These are phyloP conservation scores for Fistularia tabacaria DNA, from an alignment of 2,797 vertebrate species.

Conservation along the genomic window DNA sequence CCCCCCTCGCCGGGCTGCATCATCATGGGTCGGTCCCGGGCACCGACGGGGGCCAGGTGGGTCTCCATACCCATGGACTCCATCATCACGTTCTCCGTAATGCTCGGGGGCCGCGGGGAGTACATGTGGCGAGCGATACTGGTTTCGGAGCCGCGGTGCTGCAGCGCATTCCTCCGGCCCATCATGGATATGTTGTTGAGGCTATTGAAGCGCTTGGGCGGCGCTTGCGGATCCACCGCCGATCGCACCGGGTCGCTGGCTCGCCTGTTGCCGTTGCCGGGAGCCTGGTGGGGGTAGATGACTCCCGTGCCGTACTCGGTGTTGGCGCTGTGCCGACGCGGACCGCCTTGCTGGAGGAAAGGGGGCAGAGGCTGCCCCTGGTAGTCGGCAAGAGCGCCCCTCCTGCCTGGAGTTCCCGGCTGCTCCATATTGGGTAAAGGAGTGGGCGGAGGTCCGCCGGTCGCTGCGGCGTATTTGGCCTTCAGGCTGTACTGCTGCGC, in stretches of 20 bases:
- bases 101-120: conserved; percentile 88
- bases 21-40: conserved; percentile 70
- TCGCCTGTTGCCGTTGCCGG: conserved; percentile 74
- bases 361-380: conserved; percentile 66
- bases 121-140: conserved; percentile 80
- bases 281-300: conserved; percentile 75
- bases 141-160: conserved; percentile 79
- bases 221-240: conserved; percentile 65
- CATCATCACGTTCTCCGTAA: conserved; percentile 91
- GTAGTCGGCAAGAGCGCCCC: conserved; percentile 71
- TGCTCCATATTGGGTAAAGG: conserved; percentile 82
- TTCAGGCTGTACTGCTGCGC: conserved; percentile 91
- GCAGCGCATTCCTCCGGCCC: conserved; percentile 73
- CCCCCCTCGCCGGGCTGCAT: conserved; percentile 70
- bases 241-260: conserved; percentile 75
- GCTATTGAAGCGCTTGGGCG: conserved; percentile 77
- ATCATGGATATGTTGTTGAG: conserved; percentile 76
- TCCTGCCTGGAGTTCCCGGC: conserved; percentile 48
- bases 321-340: conserved; percentile 80
- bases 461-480: conserved; percentile 88
- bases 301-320: conserved; percentile 80
- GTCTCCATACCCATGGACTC: conserved; percentile 79
- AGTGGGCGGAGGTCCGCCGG: conserved; percentile 84
- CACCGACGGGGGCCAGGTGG: conserved; percentile 57
- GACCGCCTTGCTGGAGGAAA: conserved; percentile 69